phyloP scores from a whole-genome alignment of 2,888 invertebrate genomes.

The Achlya flavicornis region DNA sequence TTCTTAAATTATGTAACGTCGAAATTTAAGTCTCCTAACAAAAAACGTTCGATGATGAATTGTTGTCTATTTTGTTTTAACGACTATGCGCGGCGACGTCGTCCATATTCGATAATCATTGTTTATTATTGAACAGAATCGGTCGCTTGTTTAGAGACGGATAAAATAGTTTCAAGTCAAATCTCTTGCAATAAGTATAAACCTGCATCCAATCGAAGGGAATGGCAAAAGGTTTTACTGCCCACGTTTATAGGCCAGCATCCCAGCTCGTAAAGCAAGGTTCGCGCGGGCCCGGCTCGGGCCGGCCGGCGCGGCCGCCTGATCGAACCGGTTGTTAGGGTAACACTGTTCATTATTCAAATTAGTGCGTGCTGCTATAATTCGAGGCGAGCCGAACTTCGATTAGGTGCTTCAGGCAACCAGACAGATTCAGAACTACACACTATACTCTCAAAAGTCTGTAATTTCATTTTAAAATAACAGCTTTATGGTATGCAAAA shows the following conservation, averaged over 20 bases:
- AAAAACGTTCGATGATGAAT: conserved; percentile 68
- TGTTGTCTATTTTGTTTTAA: conserved; percentile 51
- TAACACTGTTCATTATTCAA: conserved; percentile 81
- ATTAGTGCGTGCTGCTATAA: conserved; percentile 78
- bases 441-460: conserved; percentile 20
- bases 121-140: conserved; percentile 4
- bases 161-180: conserved; percentile 21
- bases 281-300: conserved; percentile 41
- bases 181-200: conserved; percentile 34
- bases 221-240: conserved; percentile 55
- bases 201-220: conserved; percentile 38
- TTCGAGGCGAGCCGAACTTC: conserved; percentile 61
- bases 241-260: conserved; percentile 62
- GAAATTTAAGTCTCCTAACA: conserved; percentile 57
- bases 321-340: conserved; percentile 71
- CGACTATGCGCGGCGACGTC: conserved; percentile 21
- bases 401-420: conserved; percentile 47
- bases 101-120: conserved; percentile 3
- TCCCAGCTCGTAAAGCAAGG: conserved; percentile 60
- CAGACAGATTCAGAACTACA: conserved; percentile 27
- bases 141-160: conserved; percentile 15
- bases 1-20: conserved; percentile 76
- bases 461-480: background rate
- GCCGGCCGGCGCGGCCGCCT: conserved; percentile 50
- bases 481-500: background rate